Base-by-base conservation (phyloP, 2,888 invertebrate species). In the Dicyrtoma fusca region DNA sequence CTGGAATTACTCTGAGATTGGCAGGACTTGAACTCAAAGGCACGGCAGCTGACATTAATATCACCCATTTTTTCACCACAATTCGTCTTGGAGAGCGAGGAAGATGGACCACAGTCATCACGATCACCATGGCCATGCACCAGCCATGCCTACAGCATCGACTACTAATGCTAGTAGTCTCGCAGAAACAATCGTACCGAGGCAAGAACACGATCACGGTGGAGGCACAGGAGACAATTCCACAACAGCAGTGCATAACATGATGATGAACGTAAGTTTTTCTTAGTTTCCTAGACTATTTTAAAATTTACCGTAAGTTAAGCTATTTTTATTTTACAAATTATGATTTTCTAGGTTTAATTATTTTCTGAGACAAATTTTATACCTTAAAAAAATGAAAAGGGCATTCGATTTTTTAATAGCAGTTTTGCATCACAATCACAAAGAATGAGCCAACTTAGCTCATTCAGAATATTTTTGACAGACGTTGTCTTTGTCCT, bases 191-290 rank as follows among this genome's bases (percentile, higher is more conserved):
- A 11, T 17, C 19, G 5, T 25, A 25, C 57, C 23, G 14, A 23
- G 23, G 13, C 34, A 4, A 14, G 63, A 53, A 14, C 49, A 65
- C 8, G 59, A 59, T 59, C 57, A 66, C 47, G 23, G 21, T 17
- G 21, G 21, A 19, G 8, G 8, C 3, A 25, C 4, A 11, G 17
- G 11, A 17, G 49, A 14, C 26, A 25, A 10, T 25, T 57, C 57
- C 23, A 13, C 57, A 13, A 10, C 11, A 8, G 1, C 49, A 47
- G 11, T 19, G 34, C 70, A 71, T 13, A 34, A 42, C 21, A 64
- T 64, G 59, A 74, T 74, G 66, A 74, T 74, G 74, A 71, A 55
- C 45, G 73, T 73, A 69, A 64, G 69, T 69, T 53, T 45, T 42
- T 17, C 10, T 3, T 10, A 53, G 53, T 53, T 53, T 53, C 53